Evolutionary conservation across 2,113 vertebrate genomes (phyloP), one percentile per base, ranked within the genome.

Genomic region (Gasterosteus nipponicus): DNA sequence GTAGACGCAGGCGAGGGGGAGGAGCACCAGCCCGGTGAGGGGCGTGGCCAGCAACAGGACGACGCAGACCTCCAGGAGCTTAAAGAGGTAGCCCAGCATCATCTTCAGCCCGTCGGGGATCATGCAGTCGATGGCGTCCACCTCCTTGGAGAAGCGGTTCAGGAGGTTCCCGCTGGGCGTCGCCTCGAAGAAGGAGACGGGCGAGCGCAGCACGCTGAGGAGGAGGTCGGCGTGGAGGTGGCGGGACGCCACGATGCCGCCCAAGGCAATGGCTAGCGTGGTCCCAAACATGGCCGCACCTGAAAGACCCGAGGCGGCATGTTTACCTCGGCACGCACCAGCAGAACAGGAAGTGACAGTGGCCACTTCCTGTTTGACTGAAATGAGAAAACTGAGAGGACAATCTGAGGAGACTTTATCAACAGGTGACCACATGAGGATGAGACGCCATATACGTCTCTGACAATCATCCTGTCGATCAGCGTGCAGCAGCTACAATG

Each of bases 91-190:
- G 0, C 92, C 90, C 76, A 97, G 87, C 80, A 96, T 82, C 51
- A 95, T 94, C 78, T 95, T 95, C 59, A 96, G 82, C 26, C 95
- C 96, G 51, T 97, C 96, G 0, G 96, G 96, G 61, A 97, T 94
- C 89, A 96, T 91, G 60, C 95, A 94, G 51, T 97, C 96, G 0
- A 97, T 91, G 4, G 91, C 92, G 39, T 97, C 96, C 0, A 94
- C 94, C 80, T 97, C 96, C 74, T 89, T 96, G 83, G 95, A 95
- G 84, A 97, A 97, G 80, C 92, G 93, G 81, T 95, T 96, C 54
- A 97, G 89, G 44, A 96, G 89, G 73, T 95, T 93, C 12, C 96
- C 96, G 0, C 91, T 69, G 1, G 95, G 94, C 0, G 96, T 97
- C 72, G 74, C 83, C 82, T 97, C 96, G 0, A 96, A 97, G 91